Conservation (phyloP, 2,113 vertebrate genomes). For the Chlorodrepanis virens region DNA sequence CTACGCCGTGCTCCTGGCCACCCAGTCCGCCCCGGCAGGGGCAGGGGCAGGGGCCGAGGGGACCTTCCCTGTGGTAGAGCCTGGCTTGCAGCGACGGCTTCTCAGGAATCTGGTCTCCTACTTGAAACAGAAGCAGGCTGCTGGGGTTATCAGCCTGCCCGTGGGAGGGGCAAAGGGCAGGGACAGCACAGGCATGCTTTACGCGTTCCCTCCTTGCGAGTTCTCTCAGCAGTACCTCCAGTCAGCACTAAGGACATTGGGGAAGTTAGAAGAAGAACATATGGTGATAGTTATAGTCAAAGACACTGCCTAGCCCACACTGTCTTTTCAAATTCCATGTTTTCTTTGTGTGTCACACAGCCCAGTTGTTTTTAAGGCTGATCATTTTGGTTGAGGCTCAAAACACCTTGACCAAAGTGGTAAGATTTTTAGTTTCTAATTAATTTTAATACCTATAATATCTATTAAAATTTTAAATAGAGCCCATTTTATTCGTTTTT, state of each 20-base stretch:
- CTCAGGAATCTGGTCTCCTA: conserved; percentile 98
- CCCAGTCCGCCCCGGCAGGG: conserved; percentile 80
- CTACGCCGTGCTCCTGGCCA: conserved; percentile 90
- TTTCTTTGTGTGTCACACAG: conserved; percentile 69
- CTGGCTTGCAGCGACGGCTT: conserved; percentile 91
- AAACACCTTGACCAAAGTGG: conserved; percentile 53
- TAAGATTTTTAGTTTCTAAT: conserved; percentile 70
- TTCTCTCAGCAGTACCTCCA: conserved; percentile 97
- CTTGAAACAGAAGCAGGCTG: conserved; percentile 98
- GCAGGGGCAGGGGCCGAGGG: conserved; percentile 68
- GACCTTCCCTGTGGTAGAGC: conserved; percentile 78
- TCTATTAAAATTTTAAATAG: conserved; percentile 66
- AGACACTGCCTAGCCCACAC: conserved; percentile 85
- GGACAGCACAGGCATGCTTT: conserved; percentile 90
- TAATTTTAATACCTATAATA: conserved; percentile 67
- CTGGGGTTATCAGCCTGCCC: conserved; percentile 94
- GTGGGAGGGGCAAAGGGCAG: conserved; percentile 87
- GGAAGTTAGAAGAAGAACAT: conserved; percentile 94
- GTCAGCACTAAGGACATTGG: conserved; percentile 88
- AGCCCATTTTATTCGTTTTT: conserved; percentile 74
- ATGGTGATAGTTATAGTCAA: conserved; percentile 94
- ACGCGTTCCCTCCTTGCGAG: conserved; percentile 94
- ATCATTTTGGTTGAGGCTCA: conserved; percentile 60
- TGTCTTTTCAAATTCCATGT: conserved; percentile 49
- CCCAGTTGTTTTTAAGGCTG: conserved; percentile 68